Base-by-base conservation (phyloP, 1,140 invertebrate species). In the Lordiphosa clarofinis region DNA sequence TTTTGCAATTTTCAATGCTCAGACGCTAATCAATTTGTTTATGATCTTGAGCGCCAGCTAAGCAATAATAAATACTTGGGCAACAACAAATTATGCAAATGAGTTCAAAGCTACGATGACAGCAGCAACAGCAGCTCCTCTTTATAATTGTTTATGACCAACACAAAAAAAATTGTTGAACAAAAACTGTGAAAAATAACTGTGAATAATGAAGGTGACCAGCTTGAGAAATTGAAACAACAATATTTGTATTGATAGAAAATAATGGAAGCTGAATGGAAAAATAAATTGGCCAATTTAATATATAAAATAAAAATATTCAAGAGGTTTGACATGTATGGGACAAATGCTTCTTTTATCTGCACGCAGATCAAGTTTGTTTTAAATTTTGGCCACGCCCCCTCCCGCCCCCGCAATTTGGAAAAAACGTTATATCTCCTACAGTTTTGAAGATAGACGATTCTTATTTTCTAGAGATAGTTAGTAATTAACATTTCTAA, bases 1-100 rank as follows among this genome's bases (percentile, higher is more conserved):
- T 56, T 47, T 40, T 69, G 62, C 76, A 82, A 82, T 74, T 70
- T 50, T 55, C 49, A 69, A 56, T 59, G 37, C 42, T 65, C 52
- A 66, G 73, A 66, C 67, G 78, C 78, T 84, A 84, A 84, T 84
- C 74, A 84, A 84, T 63, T 84, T 84, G 78, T 84, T 84, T 84
- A 84, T 84, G 68, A 82, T 54, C 43, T 52, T 31, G 21, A 28
- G 64, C 52, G 76, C 73, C 75, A 69, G 68, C 72, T 70, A 76
- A 56, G n/a, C 12, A 12, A 39, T 36, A 71, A 57, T 55, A 57
- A 57, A 66, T 50, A 50, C 64, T 65, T 53, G 40, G 44, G 3
- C 36, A 42, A 21, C 9, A 15, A 42, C 42, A 61, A 48, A 28
- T 28, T 58, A 59, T 52, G 60, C 65, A 74, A 71, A 71, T 58